A percentile compares a stretch with the other conserved stretches of the same genome.
Evolutionary conservation across 2,888 invertebrate genomes (phyloP).

Genomic region (Pyrrhosoma nymphula): DNA sequence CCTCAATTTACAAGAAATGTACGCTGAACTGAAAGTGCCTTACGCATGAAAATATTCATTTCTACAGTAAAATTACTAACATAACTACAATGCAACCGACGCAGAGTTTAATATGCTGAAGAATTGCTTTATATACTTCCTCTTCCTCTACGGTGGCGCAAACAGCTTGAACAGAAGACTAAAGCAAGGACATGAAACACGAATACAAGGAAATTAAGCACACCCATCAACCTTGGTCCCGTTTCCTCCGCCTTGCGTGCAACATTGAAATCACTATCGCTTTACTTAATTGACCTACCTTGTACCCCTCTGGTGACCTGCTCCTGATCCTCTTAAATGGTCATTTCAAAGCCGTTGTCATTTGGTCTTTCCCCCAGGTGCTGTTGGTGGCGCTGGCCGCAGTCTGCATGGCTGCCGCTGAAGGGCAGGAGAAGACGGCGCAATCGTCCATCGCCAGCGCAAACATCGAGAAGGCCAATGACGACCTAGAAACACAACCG

Average conservation of each 20-base stretch:
- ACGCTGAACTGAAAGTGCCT: too few relatives aligned
- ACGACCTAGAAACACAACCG: slow-evolving; percentile 47
- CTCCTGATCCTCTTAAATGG: not conserved
- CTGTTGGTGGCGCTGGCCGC: slow-evolving; percentile 10
- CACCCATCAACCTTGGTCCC: not conserved
- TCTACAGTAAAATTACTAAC: too few relatives aligned
- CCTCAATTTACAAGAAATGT: too few relatives aligned
- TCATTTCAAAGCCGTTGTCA: not conserved
- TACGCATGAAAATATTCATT: too few relatives aligned
- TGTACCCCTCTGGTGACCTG: not conserved
- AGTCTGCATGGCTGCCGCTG: slow-evolving; percentile 31
- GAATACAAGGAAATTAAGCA: too few relatives aligned
- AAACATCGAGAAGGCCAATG: slow-evolving; percentile 14
- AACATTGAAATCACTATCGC: not conserved
- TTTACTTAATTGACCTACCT: not conserved
- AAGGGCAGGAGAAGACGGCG: slow-evolving; percentile 34
- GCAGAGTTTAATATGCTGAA: too few relatives aligned
- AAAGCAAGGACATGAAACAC: too few relatives aligned
- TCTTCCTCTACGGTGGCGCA: too few relatives aligned
- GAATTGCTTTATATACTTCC: too few relatives aligned
- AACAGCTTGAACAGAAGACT: too few relatives aligned
- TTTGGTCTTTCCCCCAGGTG: not conserved
- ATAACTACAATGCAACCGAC: too few relatives aligned
- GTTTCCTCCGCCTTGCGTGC: not conserved
- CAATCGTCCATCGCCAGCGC: slow-evolving; percentile 1